These are phyloP conservation scores for Bryconaethiops microstoma DNA, from an alignment of 2,797 vertebrate genomes.

Conservation along the genomic window DNA sequence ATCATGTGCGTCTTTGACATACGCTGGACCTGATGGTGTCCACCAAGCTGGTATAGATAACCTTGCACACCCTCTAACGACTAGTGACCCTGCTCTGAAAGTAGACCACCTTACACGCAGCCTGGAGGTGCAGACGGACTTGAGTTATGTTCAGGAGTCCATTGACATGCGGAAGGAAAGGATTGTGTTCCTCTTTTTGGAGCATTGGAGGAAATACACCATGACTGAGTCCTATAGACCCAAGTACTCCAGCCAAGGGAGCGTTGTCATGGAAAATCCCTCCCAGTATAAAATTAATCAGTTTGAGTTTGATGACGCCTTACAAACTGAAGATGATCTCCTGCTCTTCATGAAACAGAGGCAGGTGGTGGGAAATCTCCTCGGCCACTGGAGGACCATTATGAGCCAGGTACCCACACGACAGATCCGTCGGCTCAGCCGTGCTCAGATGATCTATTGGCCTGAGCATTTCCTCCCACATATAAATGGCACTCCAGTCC, in stretches of 20 bases:
- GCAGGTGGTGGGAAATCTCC: slow-evolving; percentile 85
- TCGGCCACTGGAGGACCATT: slow-evolving; percentile 90
- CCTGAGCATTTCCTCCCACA: slow-evolving; percentile 94
- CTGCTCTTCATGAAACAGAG: slow-evolving; percentile 86
- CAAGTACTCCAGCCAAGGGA: slow-evolving; percentile 66
- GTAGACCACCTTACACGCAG: slow-evolving; percentile 75
- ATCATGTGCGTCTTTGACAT: slow-evolving; percentile 65
- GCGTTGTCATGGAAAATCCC: slow-evolving; percentile 59
- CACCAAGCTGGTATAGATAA: slow-evolving; percentile 67
- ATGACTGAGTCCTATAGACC: slow-evolving; percentile 75
- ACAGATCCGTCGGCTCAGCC: slow-evolving; percentile 82
- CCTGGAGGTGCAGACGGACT: slow-evolving; percentile 81
- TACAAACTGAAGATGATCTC: slow-evolving; percentile 80
- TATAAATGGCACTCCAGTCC: slow-evolving; percentile 79
- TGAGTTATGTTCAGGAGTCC: slow-evolving; percentile 82
- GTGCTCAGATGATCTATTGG: slow-evolving; percentile 89
- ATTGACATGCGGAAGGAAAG: slow-evolving; percentile 90
- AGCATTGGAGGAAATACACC: slow-evolving; percentile 93
- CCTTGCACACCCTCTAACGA: slow-evolving; percentile 65
- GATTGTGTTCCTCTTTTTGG: slow-evolving; percentile 89
- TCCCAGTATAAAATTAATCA: slow-evolving; percentile 61
- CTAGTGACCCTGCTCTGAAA: slow-evolving; percentile 71
- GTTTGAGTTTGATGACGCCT: slow-evolving; percentile 57
- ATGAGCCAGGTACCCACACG: slow-evolving; percentile 85
- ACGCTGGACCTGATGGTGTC: slow-evolving; percentile 62